Base-by-base conservation (phyloP, 2,888 invertebrate species). In the Drosophila mercatorum region DNA sequence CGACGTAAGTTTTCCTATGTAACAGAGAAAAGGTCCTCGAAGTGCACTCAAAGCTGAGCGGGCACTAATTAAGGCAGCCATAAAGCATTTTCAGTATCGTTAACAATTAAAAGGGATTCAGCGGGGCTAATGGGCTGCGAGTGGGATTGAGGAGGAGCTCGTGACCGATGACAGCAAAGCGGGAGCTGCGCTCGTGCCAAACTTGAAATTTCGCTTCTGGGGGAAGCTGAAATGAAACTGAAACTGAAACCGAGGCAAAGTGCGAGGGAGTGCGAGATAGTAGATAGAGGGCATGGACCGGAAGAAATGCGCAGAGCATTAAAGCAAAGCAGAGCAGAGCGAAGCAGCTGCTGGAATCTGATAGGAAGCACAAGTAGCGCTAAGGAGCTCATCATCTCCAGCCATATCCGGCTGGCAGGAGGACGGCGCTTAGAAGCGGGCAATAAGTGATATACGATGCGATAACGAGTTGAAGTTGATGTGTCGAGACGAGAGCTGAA, bases 291-390 rank as follows among this genome's bases (percentile, higher is more conserved):
- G 64, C 73, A 62, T 41, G 49, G 36, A 69, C 90, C 90, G 90
- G 86, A 86, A 90, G 89, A 90, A 89, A 83, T 74, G 74, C 69
- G 81, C 64, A 67, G 46, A 28, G 71, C 68, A 78, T 70, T 78
- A 78, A 83, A 70, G 57, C 65, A 46, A 63, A 75, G 46, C 75
- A 14, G 12, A 26, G 46, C 22, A 22, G 22, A 22, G 22, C 22
- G 22, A 22, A 46, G 86, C 85, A 86, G 87, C 90, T 88, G 87
- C 83, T 88, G 90, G 83, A 90, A 86, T 80, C 87, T 88, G 90
- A 86, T 88, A 90, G 83, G 83, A 80, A 83, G 60, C 58, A 38
- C 52, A 71, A 68, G 69, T 51, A 61, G 43, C 51, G 68, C 78
- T 71, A 65, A 80, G 60, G 61, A 78, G 71, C 65, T 63, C 88